Base-by-base conservation (phyloP, 2,888 invertebrate genomes). In the Lordiphosa fenestrarum region DNA sequence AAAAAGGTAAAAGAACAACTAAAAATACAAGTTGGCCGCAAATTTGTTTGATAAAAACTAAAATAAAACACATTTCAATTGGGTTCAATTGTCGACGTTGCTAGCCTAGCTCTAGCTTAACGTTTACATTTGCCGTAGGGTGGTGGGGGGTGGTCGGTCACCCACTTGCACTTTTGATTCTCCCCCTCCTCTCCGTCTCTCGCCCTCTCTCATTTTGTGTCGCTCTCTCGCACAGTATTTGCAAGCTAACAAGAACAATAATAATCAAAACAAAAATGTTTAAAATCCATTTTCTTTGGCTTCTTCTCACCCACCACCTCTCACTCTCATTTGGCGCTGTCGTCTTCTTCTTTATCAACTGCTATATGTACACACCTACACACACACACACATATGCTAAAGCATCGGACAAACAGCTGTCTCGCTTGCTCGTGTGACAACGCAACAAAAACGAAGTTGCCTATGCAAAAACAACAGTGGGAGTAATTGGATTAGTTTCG, bases 261-360 rank as follows among this genome's bases (percentile, higher is more conserved):
- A 81, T 83, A 83, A 83, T 83, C 82, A 83, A 83, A 83, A 83
- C 82, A 83, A 83, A 83, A 83, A 81, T 85, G 82, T 82, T 85
- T 77, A 85, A 85, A 82, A 85, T 85, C 73, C 76, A 76, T 84
- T 80, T 84, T 75, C 73, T 75, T 75, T 80, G 37, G 51, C 62
- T 51, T 66, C 70, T 66, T 64, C 76, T 69, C 73, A 62, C 71
- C 69, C 73, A 69, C 71, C 62, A 55, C 64, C 36, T 39, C 40
- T 33, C 33, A 33, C 53, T 56, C 56, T 63, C 57, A 56, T 65
- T 63, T 65, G 66, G 61, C 67, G 64, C 64, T 77, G 78, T 84
- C 83, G 69, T 78, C 75, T 63, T 63, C 81, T 62, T 61, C 76
- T 60, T 67, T 67, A 60, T 62, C 54, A 58, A 61, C 68, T 55